Conservation (phyloP, 2,888 invertebrate species). For the Priocnemis perturbator region DNA sequence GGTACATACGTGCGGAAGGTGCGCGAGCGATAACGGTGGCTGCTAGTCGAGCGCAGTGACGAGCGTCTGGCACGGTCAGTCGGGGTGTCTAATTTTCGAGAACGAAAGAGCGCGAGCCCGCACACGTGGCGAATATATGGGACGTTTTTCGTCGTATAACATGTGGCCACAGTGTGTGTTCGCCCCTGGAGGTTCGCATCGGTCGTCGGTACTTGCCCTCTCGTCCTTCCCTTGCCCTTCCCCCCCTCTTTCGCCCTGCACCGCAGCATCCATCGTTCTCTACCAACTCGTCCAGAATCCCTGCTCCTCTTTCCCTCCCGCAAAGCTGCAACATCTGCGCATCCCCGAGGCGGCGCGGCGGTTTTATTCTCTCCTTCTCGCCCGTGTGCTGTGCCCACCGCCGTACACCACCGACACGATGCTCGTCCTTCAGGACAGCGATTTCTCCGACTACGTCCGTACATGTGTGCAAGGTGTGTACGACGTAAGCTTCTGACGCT, state of each 20-base stretch:
- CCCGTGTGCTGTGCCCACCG: no score
- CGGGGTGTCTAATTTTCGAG: constrained; percentile 2
- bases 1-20: neutral
- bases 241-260: constrained; percentile 4
- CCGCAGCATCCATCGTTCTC: neutral
- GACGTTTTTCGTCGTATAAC: constrained; percentile 23
- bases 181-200: constrained; percentile 29
- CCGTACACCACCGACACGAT: no score
- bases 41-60: neutral
- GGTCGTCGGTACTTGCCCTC: constrained; percentile 10
- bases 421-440: neutral
- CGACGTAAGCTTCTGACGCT: no score
- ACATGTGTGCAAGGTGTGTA: no score
- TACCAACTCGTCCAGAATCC: neutral
- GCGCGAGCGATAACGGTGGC: neutral
- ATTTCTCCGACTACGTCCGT: neutral
- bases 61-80: neutral
- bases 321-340: constrained; percentile 41
- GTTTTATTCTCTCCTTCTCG: constrained; percentile 14
- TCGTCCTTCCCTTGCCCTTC: neutral
- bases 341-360: constrained; percentile 14
- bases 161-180: constrained; percentile 39
- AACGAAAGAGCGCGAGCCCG: constrained; percentile 6
- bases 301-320: constrained; percentile 25
- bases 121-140: constrained; percentile 32